phyloP scores from a whole-genome alignment of 2,113 vertebrate species.

The Macrotus californicus region DNA sequence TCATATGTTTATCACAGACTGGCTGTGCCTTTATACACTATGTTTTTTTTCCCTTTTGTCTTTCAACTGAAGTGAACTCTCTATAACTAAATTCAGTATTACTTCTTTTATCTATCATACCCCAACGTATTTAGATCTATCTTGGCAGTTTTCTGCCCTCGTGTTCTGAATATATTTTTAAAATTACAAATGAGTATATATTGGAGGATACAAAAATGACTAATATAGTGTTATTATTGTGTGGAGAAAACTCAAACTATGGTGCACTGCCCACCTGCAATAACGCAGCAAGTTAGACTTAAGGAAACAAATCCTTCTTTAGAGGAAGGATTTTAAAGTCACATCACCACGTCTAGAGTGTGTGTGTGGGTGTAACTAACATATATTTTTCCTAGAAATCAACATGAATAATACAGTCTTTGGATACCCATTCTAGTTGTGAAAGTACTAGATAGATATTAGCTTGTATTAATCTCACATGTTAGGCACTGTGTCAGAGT shows the following conservation, averaged over 20 bases:
- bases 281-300: background rate
- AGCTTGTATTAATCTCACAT: background rate
- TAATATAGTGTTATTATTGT: background rate
- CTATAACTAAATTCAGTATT: background rate
- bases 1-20: background rate
- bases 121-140: background rate
- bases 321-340: background rate
- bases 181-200: background rate
- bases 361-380: background rate
- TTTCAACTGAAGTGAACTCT: background rate
- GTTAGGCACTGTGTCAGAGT: too few relatives aligned
- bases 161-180: background rate
- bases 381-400: background rate
- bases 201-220: background rate
- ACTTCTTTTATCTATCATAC: background rate
- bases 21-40: background rate
- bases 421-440: background rate
- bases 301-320: background rate
- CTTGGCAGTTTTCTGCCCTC: background rate
- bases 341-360: background rate
- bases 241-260: background rate
- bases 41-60: background rate
- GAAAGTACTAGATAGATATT: background rate
- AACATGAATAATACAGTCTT: background rate
- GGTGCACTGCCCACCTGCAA: background rate